Base-by-base conservation (phyloP, 2,113 vertebrate species). In the Microcebus murinus region DNA sequence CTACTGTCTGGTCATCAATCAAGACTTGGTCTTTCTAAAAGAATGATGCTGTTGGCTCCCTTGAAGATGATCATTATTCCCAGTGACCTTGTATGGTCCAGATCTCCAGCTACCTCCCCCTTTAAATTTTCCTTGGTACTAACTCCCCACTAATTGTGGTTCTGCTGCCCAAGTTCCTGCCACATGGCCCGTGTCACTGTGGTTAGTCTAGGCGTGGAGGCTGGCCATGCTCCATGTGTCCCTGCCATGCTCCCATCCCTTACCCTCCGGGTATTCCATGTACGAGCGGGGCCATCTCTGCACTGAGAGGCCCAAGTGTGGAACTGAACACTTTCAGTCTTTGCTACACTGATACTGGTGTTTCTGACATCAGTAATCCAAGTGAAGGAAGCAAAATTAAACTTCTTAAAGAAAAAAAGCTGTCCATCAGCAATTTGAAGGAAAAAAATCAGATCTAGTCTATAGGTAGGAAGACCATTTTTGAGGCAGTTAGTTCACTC, bases 341-440 rank as follows among this genome's bases (percentile, higher is more conserved):
- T 63, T 71, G 42, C 48, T 55, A 55, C 52, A 65, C 31, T 45
- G 36, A 48, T n/a, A 80, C 5, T 52, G 11, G 27, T 77, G 34
- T 86, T 79, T 91, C 9, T 39, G 42, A 57, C 29, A 74, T 36
- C 34, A 52, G 6, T n/a, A 67, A 76, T 48, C 39, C 68, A 91
- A 87, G 76, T 42, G 18, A 91, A 70, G 59, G 34, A 91, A 91
- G 59, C 52, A 81, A 74, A 94, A 86, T 57, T 90, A 67, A 25
- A n/a, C 74, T 86, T 80, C 50, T 85, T 79, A 90, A 39, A 65
- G 42, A 50, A 36, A 92, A 88, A 73, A 27, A 63, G 7, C 17
- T 80, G 21, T n/a, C 18, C 29, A 29, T 31, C 8, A 34, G 50
- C 34, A 77, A 6, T 81, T 88, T 36, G 23, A 34, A 61, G 91